Evolutionary conservation across 2,113 vertebrate genomes (phyloP).

Genomic region (Paedocypris sp.): DNA sequence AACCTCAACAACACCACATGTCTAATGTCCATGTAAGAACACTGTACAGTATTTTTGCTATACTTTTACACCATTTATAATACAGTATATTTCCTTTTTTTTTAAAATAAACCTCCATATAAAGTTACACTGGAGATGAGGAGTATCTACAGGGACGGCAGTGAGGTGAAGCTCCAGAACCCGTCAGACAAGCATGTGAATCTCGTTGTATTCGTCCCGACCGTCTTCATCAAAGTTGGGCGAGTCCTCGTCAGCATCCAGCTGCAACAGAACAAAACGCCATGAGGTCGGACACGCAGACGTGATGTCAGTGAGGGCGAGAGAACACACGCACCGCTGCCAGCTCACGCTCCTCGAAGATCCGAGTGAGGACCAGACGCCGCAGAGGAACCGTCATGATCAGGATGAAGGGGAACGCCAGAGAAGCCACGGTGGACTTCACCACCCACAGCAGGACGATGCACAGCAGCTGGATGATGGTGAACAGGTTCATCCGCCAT

Average conservation of each 20-base stretch:
- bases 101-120: too few relatives aligned
- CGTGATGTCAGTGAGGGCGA: background rate
- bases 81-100: too few relatives aligned
- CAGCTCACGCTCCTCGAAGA: slow-evolving; percentile 91
- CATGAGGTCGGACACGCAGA: background rate
- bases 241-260: slow-evolving; percentile 85
- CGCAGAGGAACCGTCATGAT: slow-evolving; percentile 94
- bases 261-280: slow-evolving; percentile 49
- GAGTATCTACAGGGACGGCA: too few relatives aligned
- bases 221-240: slow-evolving; percentile 94
- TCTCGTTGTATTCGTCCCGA: slow-evolving; percentile 90
- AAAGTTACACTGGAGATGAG: too few relatives aligned
- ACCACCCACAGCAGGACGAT: slow-evolving; percentile 90
- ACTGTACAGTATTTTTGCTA: too few relatives aligned
- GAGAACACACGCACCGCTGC: slow-evolving; percentile 76
- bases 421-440: slow-evolving; percentile 82
- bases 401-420: slow-evolving; percentile 94
- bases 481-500: slow-evolving; percentile 98
- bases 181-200: slow-evolving; percentile 88
- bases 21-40: too few relatives aligned
- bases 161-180: background rate
- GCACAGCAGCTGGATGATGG: slow-evolving; percentile 83
- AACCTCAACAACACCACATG: too few relatives aligned
- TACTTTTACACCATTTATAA: too few relatives aligned
- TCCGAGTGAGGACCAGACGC: slow-evolving; percentile 76